A percentile compares a stretch with the other conserved stretches of the same genome.
Evolutionary conservation across 2,113 vertebrate genomes (phyloP).

Genomic region (Scopus umbretta): DNA sequence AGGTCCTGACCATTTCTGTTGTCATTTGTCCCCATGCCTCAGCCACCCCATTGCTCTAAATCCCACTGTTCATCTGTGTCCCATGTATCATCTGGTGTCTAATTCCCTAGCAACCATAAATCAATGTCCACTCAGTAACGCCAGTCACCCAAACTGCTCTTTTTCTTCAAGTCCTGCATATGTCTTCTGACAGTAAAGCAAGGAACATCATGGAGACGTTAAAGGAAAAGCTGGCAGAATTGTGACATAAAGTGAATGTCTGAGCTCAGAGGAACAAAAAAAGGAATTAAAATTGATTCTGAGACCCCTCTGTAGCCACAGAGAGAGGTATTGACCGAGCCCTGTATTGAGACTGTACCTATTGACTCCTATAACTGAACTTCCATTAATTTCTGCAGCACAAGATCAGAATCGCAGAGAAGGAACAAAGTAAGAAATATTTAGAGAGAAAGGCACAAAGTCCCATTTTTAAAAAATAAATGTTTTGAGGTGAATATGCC

Average conservation of each 20-base stretch:
- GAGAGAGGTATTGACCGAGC: background rate
- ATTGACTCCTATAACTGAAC: background rate
- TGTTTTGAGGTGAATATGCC: background rate
- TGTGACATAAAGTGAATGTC: background rate
- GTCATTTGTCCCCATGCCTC: background rate
- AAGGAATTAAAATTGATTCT: background rate
- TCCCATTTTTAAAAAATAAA: too few relatives aligned
- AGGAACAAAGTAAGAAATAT: background rate
- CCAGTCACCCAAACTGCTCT: background rate
- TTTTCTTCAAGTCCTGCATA: background rate
- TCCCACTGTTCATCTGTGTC: background rate
- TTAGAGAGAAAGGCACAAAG: background rate
- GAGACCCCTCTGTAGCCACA: background rate
- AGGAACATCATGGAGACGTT: background rate
- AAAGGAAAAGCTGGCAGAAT: background rate
- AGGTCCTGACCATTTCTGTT: background rate
- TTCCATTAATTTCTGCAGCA: background rate
- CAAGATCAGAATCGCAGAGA: background rate
- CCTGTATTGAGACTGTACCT: background rate
- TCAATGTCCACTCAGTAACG: background rate
- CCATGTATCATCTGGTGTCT: background rate
- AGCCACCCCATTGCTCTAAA: background rate
- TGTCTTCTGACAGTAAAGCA: background rate
- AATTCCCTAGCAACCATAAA: background rate
- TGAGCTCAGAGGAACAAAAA: background rate